Base-by-base conservation (phyloP, 2,113 vertebrate genomes). In the Pygoscelis adeliae region DNA sequence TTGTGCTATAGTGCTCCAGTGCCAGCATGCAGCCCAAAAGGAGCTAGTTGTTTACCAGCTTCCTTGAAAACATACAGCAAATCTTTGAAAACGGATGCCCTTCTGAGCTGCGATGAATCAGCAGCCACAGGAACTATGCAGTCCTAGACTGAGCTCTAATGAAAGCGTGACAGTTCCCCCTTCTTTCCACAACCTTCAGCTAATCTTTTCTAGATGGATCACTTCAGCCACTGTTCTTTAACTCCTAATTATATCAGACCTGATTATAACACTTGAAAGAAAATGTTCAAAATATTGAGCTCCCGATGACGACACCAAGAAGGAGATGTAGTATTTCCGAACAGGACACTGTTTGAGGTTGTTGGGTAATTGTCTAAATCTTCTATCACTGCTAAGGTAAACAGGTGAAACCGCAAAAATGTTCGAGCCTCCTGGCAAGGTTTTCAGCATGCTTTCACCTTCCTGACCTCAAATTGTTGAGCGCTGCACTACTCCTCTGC, bases 381-480 rank as follows among this genome's bases (percentile, higher is more conserved):
- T 93, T 94, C 89, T 95, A 84, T 93, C 82, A 96, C 72, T 95
- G 81, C 94, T 94, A 89, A 97, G 90, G 92, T 83, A 97, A 97
- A 95, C 95, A 91, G 73, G 92, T 27, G 47, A 92, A 97, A 90
- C 94, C 90, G 92, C 92, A 95, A 90, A 96, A 96, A 85, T 32
- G 21, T 53, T 91, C 8, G 7, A 95, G 92, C 87, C 87, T 91
- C 78, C 89, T 44, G 84, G 87, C 90, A 82, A 88, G 90, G 49
- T 87, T 95, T 86, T 49, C 38, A 20, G 52, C 3, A 0, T 69
- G 74, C 74, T 89, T 91, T 96, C 87, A 95, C 97, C 95, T 96
- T 91, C 46, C 76, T 90, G 93, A 97, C 92, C 97, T 95, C 94
- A 13, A 61, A 82, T 76, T 20, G 38, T 88, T 50, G 79, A 96